A percentile compares a stretch with the other conserved stretches of the same genome.
phyloP scores from a whole-genome alignment of 1,140 invertebrate species.

The Pogonus chalceus region DNA sequence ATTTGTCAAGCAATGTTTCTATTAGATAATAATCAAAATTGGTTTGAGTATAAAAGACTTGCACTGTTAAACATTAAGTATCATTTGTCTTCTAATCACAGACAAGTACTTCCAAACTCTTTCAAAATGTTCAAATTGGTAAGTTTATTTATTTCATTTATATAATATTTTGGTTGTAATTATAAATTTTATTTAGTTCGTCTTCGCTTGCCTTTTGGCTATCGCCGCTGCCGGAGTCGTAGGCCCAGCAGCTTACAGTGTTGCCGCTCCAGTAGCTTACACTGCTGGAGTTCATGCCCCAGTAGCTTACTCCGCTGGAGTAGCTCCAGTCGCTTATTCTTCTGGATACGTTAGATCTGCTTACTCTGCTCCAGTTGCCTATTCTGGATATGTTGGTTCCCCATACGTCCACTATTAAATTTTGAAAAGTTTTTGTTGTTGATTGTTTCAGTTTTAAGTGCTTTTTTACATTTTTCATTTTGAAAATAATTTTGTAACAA shows the following conservation, averaged over 20 bases:
- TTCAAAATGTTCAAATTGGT: conserved; percentile 33
- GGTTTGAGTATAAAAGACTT: background rate
- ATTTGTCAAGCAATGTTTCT: background rate
- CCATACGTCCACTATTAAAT: background rate
- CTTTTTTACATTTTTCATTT: too few relatives aligned
- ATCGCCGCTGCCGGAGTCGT: conserved; percentile 40
- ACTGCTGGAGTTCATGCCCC: conserved; percentile 16
- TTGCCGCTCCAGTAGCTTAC: conserved; percentile 23
- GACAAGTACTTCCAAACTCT: conserved; percentile 8
- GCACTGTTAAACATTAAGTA: background rate
- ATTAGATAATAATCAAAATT: background rate
- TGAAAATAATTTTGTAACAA: too few relatives aligned
- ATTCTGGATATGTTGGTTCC: background rate
- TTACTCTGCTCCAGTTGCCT: conserved; percentile 9
- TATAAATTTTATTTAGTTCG: conserved; percentile 14
- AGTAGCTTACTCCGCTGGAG: conserved; percentile 17
- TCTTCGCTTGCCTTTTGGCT: conserved; percentile 38
- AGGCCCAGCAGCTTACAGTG: conserved; percentile 16
- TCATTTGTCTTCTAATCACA: conserved; percentile 7
- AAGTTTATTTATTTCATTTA: conserved; percentile 17
- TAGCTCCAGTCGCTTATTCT: conserved; percentile 16
- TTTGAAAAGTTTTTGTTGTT: too few relatives aligned
- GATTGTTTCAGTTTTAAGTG: too few relatives aligned
- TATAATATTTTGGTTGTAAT: background rate
- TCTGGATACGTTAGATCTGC: conserved; percentile 17